A percentile compares a stretch with the other conserved stretches of the same genome.
phyloP scores from a whole-genome alignment of 2,797 vertebrate genomes.

The Halcyon chelicuti region DNA sequence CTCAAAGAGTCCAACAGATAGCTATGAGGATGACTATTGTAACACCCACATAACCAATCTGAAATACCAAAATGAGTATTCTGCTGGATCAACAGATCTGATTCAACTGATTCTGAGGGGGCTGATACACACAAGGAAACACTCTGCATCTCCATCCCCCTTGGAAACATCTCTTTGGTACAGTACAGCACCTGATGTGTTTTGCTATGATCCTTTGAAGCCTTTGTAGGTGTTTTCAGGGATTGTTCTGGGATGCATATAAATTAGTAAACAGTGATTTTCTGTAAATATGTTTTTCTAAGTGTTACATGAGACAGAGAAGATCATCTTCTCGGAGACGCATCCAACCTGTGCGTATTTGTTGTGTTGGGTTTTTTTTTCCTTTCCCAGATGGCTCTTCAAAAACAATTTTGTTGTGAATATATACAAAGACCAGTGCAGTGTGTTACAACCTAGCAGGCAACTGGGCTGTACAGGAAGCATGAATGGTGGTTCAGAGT shows the following conservation, averaged over 20 bases:
- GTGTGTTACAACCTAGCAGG: neutral
- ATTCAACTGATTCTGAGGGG: neutral
- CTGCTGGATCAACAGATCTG: constrained; percentile 57
- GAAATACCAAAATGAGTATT: constrained; percentile 45
- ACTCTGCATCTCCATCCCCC: constrained; percentile 17
- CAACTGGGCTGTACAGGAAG: neutral
- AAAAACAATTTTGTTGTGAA: neutral
- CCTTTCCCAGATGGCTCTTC: neutral
- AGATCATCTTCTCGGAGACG: constrained; percentile 27
- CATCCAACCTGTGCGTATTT: neutral
- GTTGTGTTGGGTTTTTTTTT: neutral
- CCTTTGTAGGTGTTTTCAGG: constrained; percentile 29
- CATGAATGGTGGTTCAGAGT: neutral
- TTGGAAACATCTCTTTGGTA: neutral
- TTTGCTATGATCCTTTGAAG: constrained; percentile 67
- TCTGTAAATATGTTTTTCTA: constrained; percentile 42
- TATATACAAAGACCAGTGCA: neutral
- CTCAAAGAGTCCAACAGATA: too few relatives aligned
- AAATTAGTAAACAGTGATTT: constrained; percentile 62
- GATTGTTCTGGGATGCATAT: constrained; percentile 69
- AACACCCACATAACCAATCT: constrained; percentile 14
- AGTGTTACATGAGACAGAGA: neutral
- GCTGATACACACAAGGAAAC: neutral
- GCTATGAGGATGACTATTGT: neutral
- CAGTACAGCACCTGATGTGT: neutral